Percentiles rank a stretch among this genome's conserved stretches.
Conservation (phyloP, 1,140 invertebrate species). For the Periplaneta americana region DNA sequence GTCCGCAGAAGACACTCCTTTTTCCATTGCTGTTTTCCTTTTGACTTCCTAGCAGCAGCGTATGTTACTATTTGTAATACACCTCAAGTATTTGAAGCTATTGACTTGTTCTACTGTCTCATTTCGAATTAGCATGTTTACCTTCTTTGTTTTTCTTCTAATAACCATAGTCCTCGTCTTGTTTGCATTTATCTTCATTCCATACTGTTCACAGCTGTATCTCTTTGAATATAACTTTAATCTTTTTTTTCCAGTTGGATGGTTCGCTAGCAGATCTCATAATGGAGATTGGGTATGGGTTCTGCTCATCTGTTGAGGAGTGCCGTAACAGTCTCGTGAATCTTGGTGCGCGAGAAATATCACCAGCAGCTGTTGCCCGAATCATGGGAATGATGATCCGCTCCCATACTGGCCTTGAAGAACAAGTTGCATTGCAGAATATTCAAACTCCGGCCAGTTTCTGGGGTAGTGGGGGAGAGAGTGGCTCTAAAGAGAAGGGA, state of each 20-base stretch:
- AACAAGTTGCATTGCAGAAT: constrained; percentile 49
- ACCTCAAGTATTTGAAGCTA: too few relatives aligned
- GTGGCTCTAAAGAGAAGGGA: constrained; percentile 2
- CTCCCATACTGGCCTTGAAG: constrained; percentile 67
- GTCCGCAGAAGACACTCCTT: too few relatives aligned
- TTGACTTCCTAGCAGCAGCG: too few relatives aligned
- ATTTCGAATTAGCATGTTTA: too few relatives aligned
- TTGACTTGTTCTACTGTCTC: too few relatives aligned
- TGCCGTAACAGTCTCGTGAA: constrained; percentile 77
- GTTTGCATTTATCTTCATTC: too few relatives aligned
- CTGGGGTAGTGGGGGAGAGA: constrained; percentile 7
- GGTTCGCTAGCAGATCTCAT: constrained; percentile 72
- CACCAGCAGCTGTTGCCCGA: constrained; percentile 74
- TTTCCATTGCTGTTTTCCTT: too few relatives aligned
- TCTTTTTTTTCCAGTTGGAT: constrained; percentile 6
- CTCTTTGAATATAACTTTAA: too few relatives aligned
- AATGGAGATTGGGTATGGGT: constrained; percentile 83
- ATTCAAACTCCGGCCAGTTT: constrained; percentile 5
- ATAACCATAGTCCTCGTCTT: too few relatives aligned
- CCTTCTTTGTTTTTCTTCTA: too few relatives aligned
- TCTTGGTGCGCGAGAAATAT: constrained; percentile 65
- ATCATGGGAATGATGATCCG: constrained; percentile 84
- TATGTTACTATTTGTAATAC: too few relatives aligned
- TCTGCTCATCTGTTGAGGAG: constrained; percentile 82
- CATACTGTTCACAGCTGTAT: too few relatives aligned